Evolutionary conservation across 2,888 invertebrate genomes (phyloP), one percentile per base, ranked within the genome.

Genomic region (Eilema caniola): DNA sequence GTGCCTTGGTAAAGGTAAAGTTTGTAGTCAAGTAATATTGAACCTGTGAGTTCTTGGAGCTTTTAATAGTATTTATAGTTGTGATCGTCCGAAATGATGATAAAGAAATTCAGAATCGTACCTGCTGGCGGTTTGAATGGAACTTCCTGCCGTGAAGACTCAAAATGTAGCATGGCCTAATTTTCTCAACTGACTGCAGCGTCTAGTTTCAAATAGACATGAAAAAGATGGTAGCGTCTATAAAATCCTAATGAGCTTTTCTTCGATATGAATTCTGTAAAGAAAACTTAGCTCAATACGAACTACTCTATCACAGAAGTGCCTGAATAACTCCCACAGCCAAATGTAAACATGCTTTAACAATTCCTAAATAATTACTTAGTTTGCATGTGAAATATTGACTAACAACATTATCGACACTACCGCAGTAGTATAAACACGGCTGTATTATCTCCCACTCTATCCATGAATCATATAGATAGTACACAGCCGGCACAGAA

Each of bases 401-500:
- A 53, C 53, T 53, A 53, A 53, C 53, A 53, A 53, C 53, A 47
- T 47, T 47, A 1, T 47, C 20, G 47, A 47, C 47, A 20, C 20
- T 7, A 20, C 47, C 5, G 20, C 61, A 7, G 47, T 23, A 47
- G 20, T 56, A 70, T 67, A 75, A 74, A 74, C 69, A 66, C 47
- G 63, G 60, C 47, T 81, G 80, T 62, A 62, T 16, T 71, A 73
- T 76, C 37, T 73, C 71, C 14, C 14, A 56, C 53, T 24, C 16
- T 59, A 67, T 33, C 56, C 33, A 62, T 62, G 69, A 72, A 65
- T 75, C 62, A 73, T 37, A 37, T 24, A 61, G 61, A 63, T 65
- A 67, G 62, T 59, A 47, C 47, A 69, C 14, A 24, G 23, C 25
- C 20, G 41, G 61, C n/a, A 67, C 47, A 11, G 10, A 67, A 31